Conservation (phyloP, 2,888 invertebrate species). For the Synergus gifuensis region DNA sequence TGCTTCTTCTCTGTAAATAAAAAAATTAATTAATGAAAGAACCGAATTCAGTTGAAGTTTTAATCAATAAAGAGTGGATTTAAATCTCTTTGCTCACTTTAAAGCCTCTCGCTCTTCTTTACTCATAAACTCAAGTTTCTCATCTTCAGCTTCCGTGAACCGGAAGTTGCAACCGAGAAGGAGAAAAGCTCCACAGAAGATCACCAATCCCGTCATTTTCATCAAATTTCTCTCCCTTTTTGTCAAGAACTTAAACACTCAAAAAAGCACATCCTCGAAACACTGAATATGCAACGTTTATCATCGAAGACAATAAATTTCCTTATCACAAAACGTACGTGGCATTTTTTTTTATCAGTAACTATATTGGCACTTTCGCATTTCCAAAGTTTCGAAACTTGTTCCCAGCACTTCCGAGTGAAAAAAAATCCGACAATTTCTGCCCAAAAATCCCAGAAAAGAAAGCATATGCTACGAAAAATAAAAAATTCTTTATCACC, state of each 20-base stretch:
- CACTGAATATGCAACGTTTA: not conserved
- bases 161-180: conserved; percentile 65
- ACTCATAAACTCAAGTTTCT: conserved; percentile 80
- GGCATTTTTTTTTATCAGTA: conserved; percentile 23
- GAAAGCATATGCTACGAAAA: not conserved
- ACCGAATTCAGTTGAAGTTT: not conserved
- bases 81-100: conserved; percentile 79
- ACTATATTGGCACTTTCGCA: not conserved
- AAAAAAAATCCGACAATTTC: not conserved
- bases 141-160: conserved; percentile 64
- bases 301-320: conserved; percentile 29
- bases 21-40: conserved; percentile 6
- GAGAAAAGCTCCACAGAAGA: conserved; percentile 66
- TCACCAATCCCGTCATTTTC: conserved; percentile 66
- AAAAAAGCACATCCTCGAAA: conserved; percentile 56
- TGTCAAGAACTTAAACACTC: conserved; percentile 69
- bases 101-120: conserved; percentile 82
- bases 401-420: not conserved
- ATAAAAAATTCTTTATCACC: not conserved
- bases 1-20: conserved; percentile 88
- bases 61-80: not conserved
- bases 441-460: not conserved
- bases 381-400: not conserved
- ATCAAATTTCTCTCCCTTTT: conserved; percentile 56
- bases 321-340: not conserved